Conservation (phyloP, 2,113 vertebrate genomes). For the Tragulus kanchil region DNA sequence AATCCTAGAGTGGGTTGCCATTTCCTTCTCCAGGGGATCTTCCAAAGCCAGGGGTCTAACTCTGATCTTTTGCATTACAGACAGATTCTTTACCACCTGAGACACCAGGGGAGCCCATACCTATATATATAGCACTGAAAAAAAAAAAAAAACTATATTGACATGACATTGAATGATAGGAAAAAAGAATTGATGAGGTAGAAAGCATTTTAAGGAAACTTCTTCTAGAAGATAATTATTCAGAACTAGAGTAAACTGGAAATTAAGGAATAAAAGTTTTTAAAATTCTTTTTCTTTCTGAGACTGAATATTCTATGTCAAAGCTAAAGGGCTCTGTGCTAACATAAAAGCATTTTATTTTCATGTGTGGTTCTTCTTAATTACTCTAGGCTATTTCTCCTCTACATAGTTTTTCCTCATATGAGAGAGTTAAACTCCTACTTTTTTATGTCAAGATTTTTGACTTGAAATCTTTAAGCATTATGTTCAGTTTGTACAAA, state of each 20-base stretch:
- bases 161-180: neutral
- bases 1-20: neutral
- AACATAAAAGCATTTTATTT: constrained; percentile 23
- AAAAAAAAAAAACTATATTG: neutral
- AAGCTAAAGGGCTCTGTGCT: neutral
- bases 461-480: neutral
- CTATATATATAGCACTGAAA: neutral
- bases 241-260: neutral
- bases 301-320: neutral
- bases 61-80: no score
- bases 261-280: neutral
- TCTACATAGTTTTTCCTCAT: neutral
- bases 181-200: neutral
- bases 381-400: neutral
- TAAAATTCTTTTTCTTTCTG: neutral
- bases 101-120: neutral
- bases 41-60: neutral
- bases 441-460: neutral
- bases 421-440: neutral
- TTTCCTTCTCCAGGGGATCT: neutral
- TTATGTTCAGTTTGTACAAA: neutral
- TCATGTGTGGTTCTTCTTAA: neutral
- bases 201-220: neutral
- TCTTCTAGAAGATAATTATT: neutral
- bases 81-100: neutral